Base-by-base conservation (phyloP, 2,113 vertebrate species). In the Pangasianodon hypophthalmus region DNA sequence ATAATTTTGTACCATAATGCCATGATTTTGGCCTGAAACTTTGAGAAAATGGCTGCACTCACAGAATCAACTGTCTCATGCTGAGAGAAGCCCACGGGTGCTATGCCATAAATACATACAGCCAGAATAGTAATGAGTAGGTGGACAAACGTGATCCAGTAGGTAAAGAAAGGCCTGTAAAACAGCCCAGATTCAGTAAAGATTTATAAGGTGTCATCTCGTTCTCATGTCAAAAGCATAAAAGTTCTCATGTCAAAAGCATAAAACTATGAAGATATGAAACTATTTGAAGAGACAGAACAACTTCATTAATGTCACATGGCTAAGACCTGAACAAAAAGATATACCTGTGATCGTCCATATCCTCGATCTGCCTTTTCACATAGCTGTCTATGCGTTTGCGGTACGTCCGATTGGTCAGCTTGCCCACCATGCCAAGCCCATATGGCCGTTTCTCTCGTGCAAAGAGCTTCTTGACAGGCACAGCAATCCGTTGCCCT, bases 61-160 rank as follows among this genome's bases (percentile, higher is more conserved):
- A 99, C 98, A 93, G 98, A 99, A 96, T 99, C 98, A 90, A 99
- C 97, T 0, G 97, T 98, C 94, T 99, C 98, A 0, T 99, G 98
- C 90, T 99, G 98, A 26, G 98, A 99, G 94, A 99, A 99, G 90
- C 98, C 98, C 94, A 99, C 97, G 0, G 98, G 98, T 18, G 98
- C 98, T 0, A 99, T 97, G 79, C 98, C 98, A 0, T 99, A 99
- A 96, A 98, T 99, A 93, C 97, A 98, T 75, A 99, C 97, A 1
- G 98, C 97, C 0, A 99, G 94, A 91, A 99, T 97, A 64, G 98
- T 99, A 95, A 99, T 98, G 77, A 99, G 97, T 5, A 98, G 96
- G 94, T 99, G 98, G 94, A 99, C 98, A 89, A 98, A 97, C 41
- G 98, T 99, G 90, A 99, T 97, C 98, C 98, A 99, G 95, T 99